These are phyloP conservation scores for Smutsia gigantea DNA, from an alignment of 2,797 vertebrate genomes.

Conservation along the genomic window DNA sequence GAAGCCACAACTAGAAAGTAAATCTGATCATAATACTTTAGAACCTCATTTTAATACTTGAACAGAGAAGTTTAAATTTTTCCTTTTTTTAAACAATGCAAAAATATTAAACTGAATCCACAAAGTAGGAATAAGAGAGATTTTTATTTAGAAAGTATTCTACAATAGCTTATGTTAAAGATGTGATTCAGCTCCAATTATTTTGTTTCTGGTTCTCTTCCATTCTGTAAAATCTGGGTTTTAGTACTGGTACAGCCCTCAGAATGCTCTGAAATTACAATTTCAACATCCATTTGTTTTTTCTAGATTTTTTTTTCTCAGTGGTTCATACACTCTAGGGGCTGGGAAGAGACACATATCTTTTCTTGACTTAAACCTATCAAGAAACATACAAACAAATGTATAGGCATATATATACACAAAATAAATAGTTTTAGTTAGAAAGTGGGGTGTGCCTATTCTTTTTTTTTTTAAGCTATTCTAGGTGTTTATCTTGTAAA, in stretches of 20 bases:
- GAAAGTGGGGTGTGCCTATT: background rate
- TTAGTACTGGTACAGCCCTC: background rate
- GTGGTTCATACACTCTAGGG: background rate
- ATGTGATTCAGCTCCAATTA: constrained; percentile 13
- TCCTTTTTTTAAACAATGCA: background rate
- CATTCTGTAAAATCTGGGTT: constrained; percentile 33
- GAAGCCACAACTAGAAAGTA: background rate
- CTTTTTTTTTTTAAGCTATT: background rate
- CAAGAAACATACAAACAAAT: background rate
- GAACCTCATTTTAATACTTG: constrained; percentile 29
- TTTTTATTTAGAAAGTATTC: constrained; percentile 53
- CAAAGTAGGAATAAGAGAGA: background rate
- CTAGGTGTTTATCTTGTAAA: background rate
- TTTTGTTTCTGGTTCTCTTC: constrained; percentile 47
- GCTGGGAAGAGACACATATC: background rate
- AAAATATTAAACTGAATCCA: constrained; percentile 14
- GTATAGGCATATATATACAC: background rate
- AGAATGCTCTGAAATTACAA: background rate
- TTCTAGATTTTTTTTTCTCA: background rate
- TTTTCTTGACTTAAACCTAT: background rate
- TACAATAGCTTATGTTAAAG: background rate
- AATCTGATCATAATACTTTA: background rate
- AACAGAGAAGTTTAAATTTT: constrained; percentile 32
- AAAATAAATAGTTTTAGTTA: background rate
- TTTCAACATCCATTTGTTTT: constrained; percentile 11